phyloP scores from a whole-genome alignment of 2,888 invertebrate species.

The Euphydryas editha region DNA sequence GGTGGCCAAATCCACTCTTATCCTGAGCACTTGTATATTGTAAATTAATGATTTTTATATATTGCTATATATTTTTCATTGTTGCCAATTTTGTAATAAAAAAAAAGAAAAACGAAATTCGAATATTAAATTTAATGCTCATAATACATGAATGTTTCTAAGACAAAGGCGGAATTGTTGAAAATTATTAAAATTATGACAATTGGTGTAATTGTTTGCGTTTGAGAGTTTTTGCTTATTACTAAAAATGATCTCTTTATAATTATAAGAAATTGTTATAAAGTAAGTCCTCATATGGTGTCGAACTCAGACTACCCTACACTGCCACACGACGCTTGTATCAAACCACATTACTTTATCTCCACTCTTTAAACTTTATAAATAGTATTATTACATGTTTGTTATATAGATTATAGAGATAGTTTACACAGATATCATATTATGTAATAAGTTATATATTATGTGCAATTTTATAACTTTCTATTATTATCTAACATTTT shows the following conservation, averaged over 20 bases:
- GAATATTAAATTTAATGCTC: constrained; percentile 49
- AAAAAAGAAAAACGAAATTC: constrained; percentile 47
- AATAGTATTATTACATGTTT: constrained; percentile 39
- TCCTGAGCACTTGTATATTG: constrained; percentile 19
- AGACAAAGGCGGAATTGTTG: constrained; percentile 24
- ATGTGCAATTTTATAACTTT: constrained; percentile 34
- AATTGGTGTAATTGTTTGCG: constrained; percentile 24
- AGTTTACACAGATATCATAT: constrained; percentile 32
- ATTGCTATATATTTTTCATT: constrained; percentile 65
- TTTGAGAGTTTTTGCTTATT: constrained; percentile 34
- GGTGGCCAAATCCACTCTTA: constrained; percentile 35
- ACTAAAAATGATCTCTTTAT: constrained; percentile 39
- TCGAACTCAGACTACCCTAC: constrained; percentile 29
- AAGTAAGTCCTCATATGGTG: constrained; percentile 30
- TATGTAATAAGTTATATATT: constrained; percentile 17
- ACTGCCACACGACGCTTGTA: constrained; percentile 44
- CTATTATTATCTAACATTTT: constrained; percentile 6
- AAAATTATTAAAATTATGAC: constrained; percentile 25
- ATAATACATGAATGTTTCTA: constrained; percentile 29
- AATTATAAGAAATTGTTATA: constrained; percentile 37
- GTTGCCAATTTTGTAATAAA: constrained; percentile 69
- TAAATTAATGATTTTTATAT: constrained; percentile 49
- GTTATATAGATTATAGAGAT: constrained; percentile 40
- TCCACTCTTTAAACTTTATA: constrained; percentile 28
- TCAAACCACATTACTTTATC: constrained; percentile 19